Evolutionary conservation across 2,888 invertebrate species (phyloP).

Genomic region (Rhagonycha lutea): DNA sequence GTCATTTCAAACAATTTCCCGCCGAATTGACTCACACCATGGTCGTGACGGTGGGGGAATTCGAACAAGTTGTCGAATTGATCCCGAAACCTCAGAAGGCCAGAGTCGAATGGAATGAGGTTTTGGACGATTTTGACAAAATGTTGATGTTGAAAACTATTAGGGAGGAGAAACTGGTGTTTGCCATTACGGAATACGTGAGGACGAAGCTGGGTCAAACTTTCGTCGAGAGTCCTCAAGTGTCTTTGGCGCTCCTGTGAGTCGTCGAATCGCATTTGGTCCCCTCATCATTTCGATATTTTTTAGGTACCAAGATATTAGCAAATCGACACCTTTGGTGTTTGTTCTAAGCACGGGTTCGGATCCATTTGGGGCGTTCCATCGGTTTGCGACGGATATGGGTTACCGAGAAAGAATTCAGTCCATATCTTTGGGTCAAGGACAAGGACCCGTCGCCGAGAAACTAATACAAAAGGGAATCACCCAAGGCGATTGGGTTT

Average conservation of each 20-base stretch:
- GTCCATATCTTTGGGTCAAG: conserved; percentile 88
- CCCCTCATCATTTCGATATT: background rate
- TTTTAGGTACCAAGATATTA: conserved; percentile 72
- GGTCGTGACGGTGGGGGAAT: conserved; percentile 63
- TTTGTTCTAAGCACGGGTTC: conserved; percentile 89
- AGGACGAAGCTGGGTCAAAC: conserved; percentile 73
- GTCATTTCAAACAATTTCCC: conserved; percentile 59
- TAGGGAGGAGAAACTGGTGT: conserved; percentile 79
- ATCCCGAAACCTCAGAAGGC: conserved; percentile 21
- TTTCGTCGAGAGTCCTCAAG: conserved; percentile 83
- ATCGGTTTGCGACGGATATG: conserved; percentile 78
- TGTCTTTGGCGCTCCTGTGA: conserved; percentile 68
- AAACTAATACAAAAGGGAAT: conserved; percentile 74
- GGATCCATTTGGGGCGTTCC: conserved; percentile 84
- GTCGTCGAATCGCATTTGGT: conserved; percentile 34
- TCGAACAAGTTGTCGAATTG: conserved; percentile 53
- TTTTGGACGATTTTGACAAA: conserved; percentile 75
- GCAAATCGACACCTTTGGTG: conserved; percentile 75
- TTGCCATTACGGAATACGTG: conserved; percentile 81
- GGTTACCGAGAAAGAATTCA: conserved; percentile 69
- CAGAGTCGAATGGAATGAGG: conserved; percentile 64
- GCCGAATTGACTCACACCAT: conserved; percentile 62
- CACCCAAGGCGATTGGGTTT: conserved; percentile 83
- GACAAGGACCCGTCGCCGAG: conserved; percentile 89
- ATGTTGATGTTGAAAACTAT: conserved; percentile 78